A percentile compares a stretch with the other conserved stretches of the same genome.
These are phyloP conservation scores for Jacana jacana DNA, from an alignment of 2,113 vertebrate species.

Conservation along the genomic window DNA sequence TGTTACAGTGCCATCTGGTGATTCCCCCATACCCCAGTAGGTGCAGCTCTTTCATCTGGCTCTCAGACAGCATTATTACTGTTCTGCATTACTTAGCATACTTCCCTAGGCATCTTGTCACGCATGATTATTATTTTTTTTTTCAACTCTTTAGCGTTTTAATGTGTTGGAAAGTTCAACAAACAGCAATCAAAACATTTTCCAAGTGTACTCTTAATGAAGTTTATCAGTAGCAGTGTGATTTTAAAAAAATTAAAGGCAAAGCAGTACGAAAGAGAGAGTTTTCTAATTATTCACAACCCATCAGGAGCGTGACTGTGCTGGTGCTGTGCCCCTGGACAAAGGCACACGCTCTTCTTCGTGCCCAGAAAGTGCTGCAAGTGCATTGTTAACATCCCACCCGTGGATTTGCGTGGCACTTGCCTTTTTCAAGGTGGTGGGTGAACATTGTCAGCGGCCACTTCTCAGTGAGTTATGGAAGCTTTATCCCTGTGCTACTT, in stretches of 20 bases:
- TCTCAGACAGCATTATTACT: not conserved
- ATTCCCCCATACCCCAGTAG: not conserved
- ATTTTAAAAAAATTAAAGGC: slow-evolving; percentile 46
- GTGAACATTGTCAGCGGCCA: not conserved
- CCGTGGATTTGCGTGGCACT: not conserved
- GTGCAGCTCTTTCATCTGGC: not conserved
- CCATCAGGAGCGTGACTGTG: not conserved
- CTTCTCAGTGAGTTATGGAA: not conserved
- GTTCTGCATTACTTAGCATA: not conserved
- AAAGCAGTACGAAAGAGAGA: slow-evolving; percentile 2
- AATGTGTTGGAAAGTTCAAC: slow-evolving; percentile 1
- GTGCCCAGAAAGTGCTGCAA: not conserved
- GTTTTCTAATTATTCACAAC: slow-evolving; percentile 44
- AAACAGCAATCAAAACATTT: slow-evolving; percentile 59
- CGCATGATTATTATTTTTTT: not conserved
- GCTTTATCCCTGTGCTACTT: not conserved
- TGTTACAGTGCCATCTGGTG: slow-evolving; percentile 65
- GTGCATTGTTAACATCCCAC: not conserved
- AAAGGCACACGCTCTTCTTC: not conserved
- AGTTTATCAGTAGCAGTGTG: slow-evolving; percentile 44
- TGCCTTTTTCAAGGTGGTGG: not conserved
- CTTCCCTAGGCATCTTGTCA: not conserved
- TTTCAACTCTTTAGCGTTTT: slow-evolving; percentile 26
- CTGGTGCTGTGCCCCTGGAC: not conserved
- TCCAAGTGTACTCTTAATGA: slow-evolving; percentile 58